A percentile compares a stretch with the other conserved stretches of the same genome.
phyloP scores from a whole-genome alignment of 2,888 invertebrate species.

The Imbricaverruca yamaguchii region DNA sequence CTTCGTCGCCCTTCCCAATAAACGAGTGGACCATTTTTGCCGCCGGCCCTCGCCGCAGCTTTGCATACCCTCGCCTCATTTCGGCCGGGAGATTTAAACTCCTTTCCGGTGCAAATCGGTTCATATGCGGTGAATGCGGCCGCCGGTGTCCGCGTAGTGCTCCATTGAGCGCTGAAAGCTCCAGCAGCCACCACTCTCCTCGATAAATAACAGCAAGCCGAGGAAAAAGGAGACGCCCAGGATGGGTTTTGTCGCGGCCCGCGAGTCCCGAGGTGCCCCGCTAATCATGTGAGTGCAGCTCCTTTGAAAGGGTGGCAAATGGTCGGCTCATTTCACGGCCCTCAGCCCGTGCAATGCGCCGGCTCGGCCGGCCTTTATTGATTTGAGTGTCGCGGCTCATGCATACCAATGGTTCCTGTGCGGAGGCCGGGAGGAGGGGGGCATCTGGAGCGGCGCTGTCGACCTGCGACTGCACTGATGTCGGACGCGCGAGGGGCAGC shows the following conservation, averaged over 20 bases:
- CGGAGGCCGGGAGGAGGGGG: no score
- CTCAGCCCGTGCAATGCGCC: not conserved
- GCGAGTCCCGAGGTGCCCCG: not conserved
- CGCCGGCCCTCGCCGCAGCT: not conserved
- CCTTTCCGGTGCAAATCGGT: not conserved
- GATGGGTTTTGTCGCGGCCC: not conserved
- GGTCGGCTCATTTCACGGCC: not conserved
- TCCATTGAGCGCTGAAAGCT: slow-evolving; percentile 2
- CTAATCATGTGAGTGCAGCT: not conserved
- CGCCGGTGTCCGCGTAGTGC: not conserved
- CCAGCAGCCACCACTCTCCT: not conserved
- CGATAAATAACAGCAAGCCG: not conserved
- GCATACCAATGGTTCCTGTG: not conserved
- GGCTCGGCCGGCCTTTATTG: not conserved
- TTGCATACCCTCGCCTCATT: not conserved
- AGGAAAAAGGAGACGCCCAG: not conserved
- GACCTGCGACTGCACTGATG: no score
- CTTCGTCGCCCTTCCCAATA: not conserved
- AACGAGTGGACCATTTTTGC: not conserved
- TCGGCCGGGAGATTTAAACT: not conserved
- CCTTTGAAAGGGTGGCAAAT: not conserved
- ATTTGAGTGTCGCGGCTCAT: not conserved
- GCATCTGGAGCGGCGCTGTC: no score
- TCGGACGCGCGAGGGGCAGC: no score
- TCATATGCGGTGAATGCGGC: not conserved